Conservation (phyloP, 1,140 invertebrate genomes). For the Melipona quadrifasciata region DNA sequence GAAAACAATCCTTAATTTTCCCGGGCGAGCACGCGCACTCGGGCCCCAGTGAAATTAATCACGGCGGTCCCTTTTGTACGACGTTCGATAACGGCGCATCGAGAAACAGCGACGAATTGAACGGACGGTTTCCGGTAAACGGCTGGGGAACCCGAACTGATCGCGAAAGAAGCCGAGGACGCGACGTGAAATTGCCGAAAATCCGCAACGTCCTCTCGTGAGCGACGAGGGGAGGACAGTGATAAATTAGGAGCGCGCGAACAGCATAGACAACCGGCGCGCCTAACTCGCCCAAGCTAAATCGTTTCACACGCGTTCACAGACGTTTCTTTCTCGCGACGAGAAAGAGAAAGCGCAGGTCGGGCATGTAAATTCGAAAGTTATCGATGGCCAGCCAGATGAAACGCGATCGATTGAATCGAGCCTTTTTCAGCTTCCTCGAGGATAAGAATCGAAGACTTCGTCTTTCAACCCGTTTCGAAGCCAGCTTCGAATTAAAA, state of each 20-base stretch:
- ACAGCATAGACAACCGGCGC: background rate
- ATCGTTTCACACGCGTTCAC: background rate
- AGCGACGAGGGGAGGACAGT: slow-evolving; percentile 56
- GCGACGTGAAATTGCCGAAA: slow-evolving; percentile 1
- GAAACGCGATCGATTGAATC: slow-evolving; percentile 32
- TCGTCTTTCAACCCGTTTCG: background rate
- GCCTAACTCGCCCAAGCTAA: background rate
- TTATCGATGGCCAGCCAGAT: background rate
- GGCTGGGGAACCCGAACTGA: background rate
- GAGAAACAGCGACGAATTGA: slow-evolving; percentile 19
- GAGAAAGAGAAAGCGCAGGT: background rate
- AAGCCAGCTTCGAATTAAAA: slow-evolving; percentile 10
- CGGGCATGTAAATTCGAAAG: background rate
- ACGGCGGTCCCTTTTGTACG: background rate
- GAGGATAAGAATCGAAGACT: background rate
- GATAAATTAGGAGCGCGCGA: slow-evolving; percentile 69
- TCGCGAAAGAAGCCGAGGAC: background rate
- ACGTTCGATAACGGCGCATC: slow-evolving; percentile 12
- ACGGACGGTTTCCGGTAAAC: background rate
- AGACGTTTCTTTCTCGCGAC: no score
- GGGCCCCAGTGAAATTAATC: slow-evolving; percentile 12
- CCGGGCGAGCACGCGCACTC: background rate
- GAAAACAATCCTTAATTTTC: slow-evolving; percentile 9
- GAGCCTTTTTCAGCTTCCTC: slow-evolving; percentile 17
- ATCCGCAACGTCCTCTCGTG: background rate